phyloP scores from a whole-genome alignment of 2,797 vertebrate genomes.

The Malacoctenus gilli region DNA sequence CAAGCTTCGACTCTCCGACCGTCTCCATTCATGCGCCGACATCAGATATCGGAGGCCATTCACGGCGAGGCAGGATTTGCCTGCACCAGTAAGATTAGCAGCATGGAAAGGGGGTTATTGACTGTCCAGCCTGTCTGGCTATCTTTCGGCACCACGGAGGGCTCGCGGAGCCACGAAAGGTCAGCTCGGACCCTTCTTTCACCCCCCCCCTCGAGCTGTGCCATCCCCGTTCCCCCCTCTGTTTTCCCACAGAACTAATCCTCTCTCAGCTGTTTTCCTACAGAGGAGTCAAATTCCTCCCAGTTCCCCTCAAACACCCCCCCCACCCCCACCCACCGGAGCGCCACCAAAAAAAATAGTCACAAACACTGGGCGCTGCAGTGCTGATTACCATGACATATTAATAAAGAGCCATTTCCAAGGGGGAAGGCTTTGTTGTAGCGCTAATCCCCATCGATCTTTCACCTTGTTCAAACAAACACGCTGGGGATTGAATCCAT shows the following conservation, averaged over 20 bases:
- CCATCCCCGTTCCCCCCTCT: constrained; percentile 48
- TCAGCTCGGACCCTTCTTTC: constrained; percentile 76
- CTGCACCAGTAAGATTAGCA: constrained; percentile 72
- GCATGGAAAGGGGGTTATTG: constrained; percentile 54
- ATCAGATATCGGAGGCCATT: constrained; percentile 71
- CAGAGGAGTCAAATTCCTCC: constrained; percentile 76
- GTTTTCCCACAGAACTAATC: constrained; percentile 83
- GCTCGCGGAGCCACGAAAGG: constrained; percentile 76
- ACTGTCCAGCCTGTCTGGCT: constrained; percentile 63
- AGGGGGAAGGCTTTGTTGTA: constrained; percentile 61
- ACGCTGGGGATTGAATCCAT: constrained; percentile 46
- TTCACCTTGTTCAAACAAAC: constrained; percentile 75
- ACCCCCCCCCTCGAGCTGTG: constrained; percentile 62
- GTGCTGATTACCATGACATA: constrained; percentile 73
- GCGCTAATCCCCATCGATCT: constrained; percentile 78
- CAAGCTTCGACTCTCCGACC: constrained; percentile 55
- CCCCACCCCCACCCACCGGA: constrained; percentile 1
- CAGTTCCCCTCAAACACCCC: constrained; percentile 23
- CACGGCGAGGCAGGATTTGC: constrained; percentile 61
- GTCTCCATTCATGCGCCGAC: constrained; percentile 66
- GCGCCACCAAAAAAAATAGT: constrained; percentile 60
- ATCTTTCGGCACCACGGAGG: constrained; percentile 71
- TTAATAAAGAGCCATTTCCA: constrained; percentile 72
- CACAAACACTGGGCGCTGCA: constrained; percentile 50
- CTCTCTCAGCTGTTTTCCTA: constrained; percentile 81